Base-by-base conservation (phyloP, 2,888 invertebrate genomes). In the Drosophila putrida region DNA sequence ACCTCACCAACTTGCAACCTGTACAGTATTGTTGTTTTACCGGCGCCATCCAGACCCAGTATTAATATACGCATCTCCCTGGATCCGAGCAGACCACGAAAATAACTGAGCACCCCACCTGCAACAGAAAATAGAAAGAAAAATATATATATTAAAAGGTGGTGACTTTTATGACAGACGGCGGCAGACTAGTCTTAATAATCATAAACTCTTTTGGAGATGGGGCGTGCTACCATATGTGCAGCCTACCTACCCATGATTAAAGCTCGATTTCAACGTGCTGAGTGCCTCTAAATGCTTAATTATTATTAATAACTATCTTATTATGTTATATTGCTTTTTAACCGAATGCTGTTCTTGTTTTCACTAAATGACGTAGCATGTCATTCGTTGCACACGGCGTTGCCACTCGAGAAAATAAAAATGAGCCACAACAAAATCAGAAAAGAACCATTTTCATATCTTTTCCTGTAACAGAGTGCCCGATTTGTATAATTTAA, bases 21-120 rank as follows among this genome's bases (percentile, higher is more conserved):
- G 93, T 99, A 99, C 75, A 99, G 93, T 93, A 99, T 99, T 71
- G 99, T 99, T 0, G 99, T 99, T 94, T 99, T 99, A 79, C 99
- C 99, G 91, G 99, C 99, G 71, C 99, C 99, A 93, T 99, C 99
- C 82, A 99, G 94, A 5, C 99, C 99, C 63, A 99, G 94, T 92
- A 99, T 99, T 85, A 99, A 94, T 93, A 99, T 99, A 90, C 99
- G 94, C 96, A 99, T 98, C 94, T 99, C 99, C 90, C 98, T 96
- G 77, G 97, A 97, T 46, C 99, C 99, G 92, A 99, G 95, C 86
- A 99, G 94, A 88, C 97, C 97, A 90, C 97, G 96, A 94, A 99
- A 99, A 93, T 98, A 99, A 94, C 98, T 98, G 93, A 99, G 95
- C 92, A 99, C 94, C 92, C 98, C 98, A 94, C 99, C 99, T 98